Percentiles rank a stretch among this genome's conserved stretches.
These are phyloP conservation scores for Fregata magnificens DNA, from an alignment of 2,113 vertebrate species.

Conservation along the genomic window DNA sequence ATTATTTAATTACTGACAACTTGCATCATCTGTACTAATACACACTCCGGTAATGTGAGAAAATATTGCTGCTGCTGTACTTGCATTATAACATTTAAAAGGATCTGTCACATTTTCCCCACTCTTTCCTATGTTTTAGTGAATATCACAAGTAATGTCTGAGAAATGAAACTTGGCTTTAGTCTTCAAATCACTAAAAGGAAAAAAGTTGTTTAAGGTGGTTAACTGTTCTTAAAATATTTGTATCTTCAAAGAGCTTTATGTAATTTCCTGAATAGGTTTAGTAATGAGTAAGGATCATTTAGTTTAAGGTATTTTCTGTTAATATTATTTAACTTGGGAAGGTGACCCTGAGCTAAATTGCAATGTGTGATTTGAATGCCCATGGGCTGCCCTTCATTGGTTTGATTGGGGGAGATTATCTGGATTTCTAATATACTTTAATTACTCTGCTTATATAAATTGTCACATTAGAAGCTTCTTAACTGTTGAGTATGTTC, in stretches of 20 bases:
- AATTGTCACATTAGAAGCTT: constrained; percentile 38
- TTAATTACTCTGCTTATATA: constrained; percentile 54
- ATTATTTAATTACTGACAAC: constrained; percentile 6
- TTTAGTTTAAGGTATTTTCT: constrained; percentile 17
- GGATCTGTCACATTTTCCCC: background rate
- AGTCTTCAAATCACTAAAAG: background rate
- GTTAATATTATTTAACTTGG: constrained; percentile 10
- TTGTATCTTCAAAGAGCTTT: background rate
- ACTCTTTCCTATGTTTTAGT: background rate
- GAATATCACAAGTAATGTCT: background rate
- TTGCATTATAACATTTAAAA: constrained; percentile 17
- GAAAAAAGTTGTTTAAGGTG: background rate
- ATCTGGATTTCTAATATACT: constrained; percentile 48
- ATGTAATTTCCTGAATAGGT: background rate
- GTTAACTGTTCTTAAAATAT: background rate
- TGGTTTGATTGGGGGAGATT: constrained; percentile 29
- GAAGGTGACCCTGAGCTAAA: constrained; percentile 47
- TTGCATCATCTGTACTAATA: constrained; percentile 10
- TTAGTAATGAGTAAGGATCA: background rate
- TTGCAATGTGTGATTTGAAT: background rate
- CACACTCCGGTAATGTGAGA: constrained; percentile 36
- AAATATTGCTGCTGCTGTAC: constrained; percentile 28
- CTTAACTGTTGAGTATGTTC: constrained; percentile 38
- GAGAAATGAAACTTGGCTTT: background rate
- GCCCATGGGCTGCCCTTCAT: background rate